phyloP scores from a whole-genome alignment of 2,113 vertebrate genomes.

The Halcyon senegalensis region DNA sequence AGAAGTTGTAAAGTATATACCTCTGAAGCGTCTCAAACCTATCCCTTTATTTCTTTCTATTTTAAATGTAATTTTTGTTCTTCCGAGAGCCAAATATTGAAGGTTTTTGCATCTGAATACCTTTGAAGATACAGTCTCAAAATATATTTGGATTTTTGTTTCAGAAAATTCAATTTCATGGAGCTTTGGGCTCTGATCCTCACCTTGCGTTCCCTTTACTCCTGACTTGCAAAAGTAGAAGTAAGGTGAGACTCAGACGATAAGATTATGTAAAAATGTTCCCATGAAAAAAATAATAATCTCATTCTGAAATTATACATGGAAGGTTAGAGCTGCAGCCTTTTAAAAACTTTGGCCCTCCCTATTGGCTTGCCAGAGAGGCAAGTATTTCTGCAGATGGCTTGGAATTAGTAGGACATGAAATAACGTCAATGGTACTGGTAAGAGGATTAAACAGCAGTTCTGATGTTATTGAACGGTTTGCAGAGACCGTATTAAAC shows the following conservation, averaged over 20 bases:
- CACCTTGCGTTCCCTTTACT: background rate
- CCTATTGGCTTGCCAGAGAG: background rate
- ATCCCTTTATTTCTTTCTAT: background rate
- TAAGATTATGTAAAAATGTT: background rate
- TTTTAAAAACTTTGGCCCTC: background rate
- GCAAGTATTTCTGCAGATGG: slow-evolving; percentile 22
- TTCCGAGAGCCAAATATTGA: background rate
- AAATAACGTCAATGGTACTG: slow-evolving; percentile 45
- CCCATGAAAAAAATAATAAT: background rate
- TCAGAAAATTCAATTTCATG: background rate
- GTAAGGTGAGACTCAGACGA: background rate
- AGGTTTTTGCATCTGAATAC: background rate
- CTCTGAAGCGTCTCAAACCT: background rate
- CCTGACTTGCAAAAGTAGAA: background rate
- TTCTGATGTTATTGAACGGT: slow-evolving; percentile 46
- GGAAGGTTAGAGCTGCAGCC: background rate
- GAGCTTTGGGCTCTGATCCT: background rate
- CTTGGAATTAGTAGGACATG: slow-evolving; percentile 39
- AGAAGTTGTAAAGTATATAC: background rate
- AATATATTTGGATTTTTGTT: background rate
- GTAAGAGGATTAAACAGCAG: slow-evolving; percentile 61
- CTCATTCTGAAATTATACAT: background rate
- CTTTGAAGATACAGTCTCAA: background rate
- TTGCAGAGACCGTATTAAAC: slow-evolving; percentile 55
- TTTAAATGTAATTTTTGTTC: background rate